Base-by-base conservation (phyloP, 1,140 invertebrate species). In the Heliconius hermathena region DNA sequence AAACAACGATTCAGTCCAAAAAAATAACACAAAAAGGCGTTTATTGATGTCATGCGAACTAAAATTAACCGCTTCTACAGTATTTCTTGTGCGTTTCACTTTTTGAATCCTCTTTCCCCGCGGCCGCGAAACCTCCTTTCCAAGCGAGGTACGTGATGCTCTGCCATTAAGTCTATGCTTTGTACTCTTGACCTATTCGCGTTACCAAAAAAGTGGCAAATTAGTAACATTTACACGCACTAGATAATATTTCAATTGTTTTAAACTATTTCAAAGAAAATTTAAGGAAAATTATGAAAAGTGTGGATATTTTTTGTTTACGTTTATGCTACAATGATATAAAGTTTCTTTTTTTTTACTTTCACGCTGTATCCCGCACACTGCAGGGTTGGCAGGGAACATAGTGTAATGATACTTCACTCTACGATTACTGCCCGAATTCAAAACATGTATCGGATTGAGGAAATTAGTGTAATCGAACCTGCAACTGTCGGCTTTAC, bases 61-160 rank as follows among this genome's bases (percentile, higher is more conserved):
- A 36, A 80, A 80, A 77, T 80, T 76, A 80, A 80, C 74, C 54
- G 79, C 79, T 76, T 80, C 79, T 49, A 70, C 52, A 71, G 22
- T 73, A 75, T 73, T 76, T 80, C 79, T 81, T 74, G 77, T 77
- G 82, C 85, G 81, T 84, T 84, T 85, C 86, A 89, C 87, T 85
- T 88, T 85, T 85, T 71, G 75, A 78, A 79, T 73, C 77, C 77
- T 81, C 71, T 77, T 73, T 74, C 77, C 78, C 72, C 33, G 41
- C 84, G 90, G 81, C 89, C 90, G 87, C 86, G 89, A 92, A 92
- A 92, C 90, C 90, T 91, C 85, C 82, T 87, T 92, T 87, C 88
- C 29, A 5, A 26, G 20, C 26, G 22, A 16, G 26, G 20, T 66
- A 79, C 73, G 74, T 72, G 78, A 79, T 74, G 66, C 18, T 26